Percentiles rank a stretch among this genome's conserved stretches.
phyloP scores from a whole-genome alignment of 2,113 vertebrate species.

The Lucifuga dentata region DNA sequence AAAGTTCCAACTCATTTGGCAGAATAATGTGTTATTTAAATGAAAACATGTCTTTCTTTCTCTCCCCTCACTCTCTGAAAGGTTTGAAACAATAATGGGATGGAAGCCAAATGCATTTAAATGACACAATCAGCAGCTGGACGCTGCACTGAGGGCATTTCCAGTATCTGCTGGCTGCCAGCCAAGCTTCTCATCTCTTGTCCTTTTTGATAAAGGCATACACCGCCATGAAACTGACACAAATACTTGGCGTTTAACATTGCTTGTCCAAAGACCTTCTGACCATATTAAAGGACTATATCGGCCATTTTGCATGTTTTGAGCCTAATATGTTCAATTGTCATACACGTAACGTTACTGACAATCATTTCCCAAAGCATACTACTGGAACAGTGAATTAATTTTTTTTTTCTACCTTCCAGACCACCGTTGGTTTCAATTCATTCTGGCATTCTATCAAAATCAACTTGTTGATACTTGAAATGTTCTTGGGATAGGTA shows the following conservation, averaged over 20 bases:
- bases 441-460: too few species aligned
- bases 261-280: constrained; percentile 34
- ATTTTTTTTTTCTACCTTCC: too few species aligned
- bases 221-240: constrained; percentile 22
- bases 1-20: constrained; percentile 5
- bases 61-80: not conserved
- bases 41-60: not conserved
- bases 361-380: too few species aligned
- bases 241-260: constrained; percentile 17
- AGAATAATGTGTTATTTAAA: constrained; percentile 14
- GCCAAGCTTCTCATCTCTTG: constrained; percentile 19
- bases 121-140: constrained; percentile 49
- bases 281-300: too few species aligned
- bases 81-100: not conserved
- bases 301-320: too few species aligned
- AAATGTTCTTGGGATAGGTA: too few species aligned
- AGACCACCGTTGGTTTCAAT: too few species aligned
- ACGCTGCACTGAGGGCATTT: constrained; percentile 42
- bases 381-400: too few species aligned
- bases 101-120: constrained; percentile 31
- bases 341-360: too few species aligned
- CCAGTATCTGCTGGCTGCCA: constrained; percentile 44
- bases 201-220: constrained; percentile 30
- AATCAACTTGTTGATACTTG: too few species aligned
- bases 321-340: too few species aligned